Evolutionary conservation across 2,888 invertebrate genomes (phyloP), one percentile per base, ranked within the genome.

Genomic region (Volucella inanis): DNA sequence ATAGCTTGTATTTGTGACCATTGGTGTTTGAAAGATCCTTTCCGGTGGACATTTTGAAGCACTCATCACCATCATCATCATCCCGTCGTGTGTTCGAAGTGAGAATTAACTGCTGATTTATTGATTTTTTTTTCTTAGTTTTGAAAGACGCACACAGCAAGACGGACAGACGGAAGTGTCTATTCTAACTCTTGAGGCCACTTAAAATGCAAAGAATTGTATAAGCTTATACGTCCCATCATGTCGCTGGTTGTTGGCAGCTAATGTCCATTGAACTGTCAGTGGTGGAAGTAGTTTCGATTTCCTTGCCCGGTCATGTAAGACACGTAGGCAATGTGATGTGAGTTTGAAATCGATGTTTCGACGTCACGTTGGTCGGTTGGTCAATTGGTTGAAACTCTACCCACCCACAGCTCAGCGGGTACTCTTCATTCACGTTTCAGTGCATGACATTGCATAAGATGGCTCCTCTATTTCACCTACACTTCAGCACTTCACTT

Each of bases 381-480:
- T 55, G 43, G 31, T 67, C 61, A 31, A 31, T 31, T 31, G 31
- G 31, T 6, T 31, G 31, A 6, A 31, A 43, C 57, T 43, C 61
- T 49, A 71, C 65, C 67, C 71, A 77, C 82, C 71, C 67, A 77
- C 65, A 61, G 59, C 54, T 77, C 54, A 47, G 38, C 47, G 70
- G 70, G 14, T 67, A 67, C 65, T 72, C 62, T 72, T 72, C 78
- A 78, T 72, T 78, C 67, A 78, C 77, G 82, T 82, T 82, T 61
- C 78, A 78, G 82, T 55, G 67, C 82, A 82, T 82, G 82, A 78
- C 78, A 67, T 78, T 78, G 82, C 82, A 82, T 82, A 82, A 82
- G 72, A 78, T 67, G 76, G 31, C 50, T 50, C 43, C 65, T 49
- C 62, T 41, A 31, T 8, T 14, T 12, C 50, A 31, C 45, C 15